phyloP scores from a whole-genome alignment of 2,797 vertebrate genomes.

The Melanotaenia maccullochi region DNA sequence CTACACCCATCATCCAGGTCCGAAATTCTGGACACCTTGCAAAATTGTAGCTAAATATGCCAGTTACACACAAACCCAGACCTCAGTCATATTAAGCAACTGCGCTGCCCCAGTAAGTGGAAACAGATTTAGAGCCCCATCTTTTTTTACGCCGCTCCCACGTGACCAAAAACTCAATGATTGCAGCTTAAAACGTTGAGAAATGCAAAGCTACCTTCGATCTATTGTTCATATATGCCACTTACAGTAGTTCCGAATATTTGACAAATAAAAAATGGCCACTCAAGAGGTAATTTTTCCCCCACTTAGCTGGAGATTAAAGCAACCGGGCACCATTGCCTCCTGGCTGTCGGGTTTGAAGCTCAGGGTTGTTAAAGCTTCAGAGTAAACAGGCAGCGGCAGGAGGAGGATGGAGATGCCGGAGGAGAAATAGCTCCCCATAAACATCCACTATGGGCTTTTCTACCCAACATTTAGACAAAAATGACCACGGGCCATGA shows the following conservation, averaged over 20 bases:
- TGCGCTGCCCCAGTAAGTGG: neutral
- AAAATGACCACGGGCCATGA: neutral
- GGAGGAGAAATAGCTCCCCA: slow-evolving; percentile 23
- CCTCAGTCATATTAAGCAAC: too few relatives aligned
- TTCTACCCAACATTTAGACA: neutral
- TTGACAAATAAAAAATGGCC: neutral
- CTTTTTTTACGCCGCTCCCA: neutral
- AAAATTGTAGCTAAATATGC: neutral
- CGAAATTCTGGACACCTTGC: neutral
- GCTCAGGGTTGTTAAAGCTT: neutral
- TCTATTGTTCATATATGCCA: neutral
- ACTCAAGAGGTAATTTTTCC: neutral
- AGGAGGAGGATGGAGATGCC: slow-evolving; percentile 45
- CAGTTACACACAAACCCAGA: neutral
- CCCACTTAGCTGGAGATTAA: neutral
- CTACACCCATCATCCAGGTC: neutral
- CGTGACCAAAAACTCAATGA: neutral
- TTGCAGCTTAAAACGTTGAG: slow-evolving; percentile 7
- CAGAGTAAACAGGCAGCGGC: slow-evolving; percentile 7
- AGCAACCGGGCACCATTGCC: neutral
- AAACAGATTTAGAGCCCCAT: neutral
- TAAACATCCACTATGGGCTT: neutral
- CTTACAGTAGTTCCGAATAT: neutral
- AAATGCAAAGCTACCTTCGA: neutral
- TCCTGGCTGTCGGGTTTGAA: neutral